These are phyloP conservation scores for Peromyscus attwateri DNA, from an alignment of 2,797 vertebrate genomes.

Conservation along the genomic window DNA sequence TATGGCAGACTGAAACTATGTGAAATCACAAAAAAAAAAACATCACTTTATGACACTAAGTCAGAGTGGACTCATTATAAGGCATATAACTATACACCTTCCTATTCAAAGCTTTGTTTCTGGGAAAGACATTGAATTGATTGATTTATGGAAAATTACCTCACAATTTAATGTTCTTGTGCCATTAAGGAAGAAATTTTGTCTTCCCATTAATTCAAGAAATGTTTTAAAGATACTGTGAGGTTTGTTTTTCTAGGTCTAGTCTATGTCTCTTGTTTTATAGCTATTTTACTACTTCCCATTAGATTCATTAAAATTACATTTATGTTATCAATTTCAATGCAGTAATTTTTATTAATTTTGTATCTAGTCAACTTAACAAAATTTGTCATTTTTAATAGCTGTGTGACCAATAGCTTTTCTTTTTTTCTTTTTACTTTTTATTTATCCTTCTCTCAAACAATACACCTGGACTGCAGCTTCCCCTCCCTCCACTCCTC, in stretches of 20 bases:
- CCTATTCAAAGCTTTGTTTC: constrained; percentile 6
- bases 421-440: constrained; percentile 8
- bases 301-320: not conserved
- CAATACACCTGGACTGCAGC: not conserved
- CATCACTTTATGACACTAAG: not conserved
- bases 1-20: not conserved
- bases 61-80: not conserved
- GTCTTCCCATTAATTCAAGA: not conserved
- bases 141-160: not conserved
- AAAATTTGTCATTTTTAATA: constrained; percentile 26
- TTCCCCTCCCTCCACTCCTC: not conserved
- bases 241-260: not conserved
- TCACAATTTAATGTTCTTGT: not conserved
- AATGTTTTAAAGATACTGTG: not conserved
- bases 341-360: constrained; percentile 36
- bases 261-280: constrained; percentile 1
- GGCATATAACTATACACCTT: not conserved
- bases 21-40: not conserved
- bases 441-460: not conserved
- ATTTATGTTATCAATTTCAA: constrained; percentile 25
- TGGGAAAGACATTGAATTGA: not conserved
- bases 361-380: not conserved
- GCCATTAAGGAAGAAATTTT: not conserved
- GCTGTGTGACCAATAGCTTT: not conserved
- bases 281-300: not conserved